phyloP scores from a whole-genome alignment of 2,888 invertebrate species.

The Sialis fuliginosa region DNA sequence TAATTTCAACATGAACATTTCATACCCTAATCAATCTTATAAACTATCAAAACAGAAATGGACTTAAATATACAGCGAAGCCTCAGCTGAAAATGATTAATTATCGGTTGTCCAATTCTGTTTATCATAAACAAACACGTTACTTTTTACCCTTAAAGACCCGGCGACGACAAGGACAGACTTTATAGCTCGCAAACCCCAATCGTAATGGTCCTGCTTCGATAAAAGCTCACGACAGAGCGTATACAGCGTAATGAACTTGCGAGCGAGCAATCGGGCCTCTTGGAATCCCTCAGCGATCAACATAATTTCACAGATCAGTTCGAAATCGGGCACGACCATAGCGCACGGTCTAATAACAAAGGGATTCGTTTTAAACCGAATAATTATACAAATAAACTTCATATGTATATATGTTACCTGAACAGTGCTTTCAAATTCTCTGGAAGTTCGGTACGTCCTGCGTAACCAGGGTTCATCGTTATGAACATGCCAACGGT shows the following conservation, averaged over 20 bases:
- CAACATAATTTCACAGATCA: constrained; percentile 95
- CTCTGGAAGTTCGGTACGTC: constrained; percentile 76
- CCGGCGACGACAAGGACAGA: constrained; percentile 91
- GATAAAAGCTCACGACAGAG: constrained; percentile 79
- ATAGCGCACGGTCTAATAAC: constrained; percentile 75
- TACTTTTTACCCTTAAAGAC: constrained; percentile 50
- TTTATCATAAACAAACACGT: not conserved
- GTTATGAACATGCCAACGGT: constrained; percentile 88
- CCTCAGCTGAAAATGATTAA: too few species aligned
- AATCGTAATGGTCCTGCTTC: constrained; percentile 93
- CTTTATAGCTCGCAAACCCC: constrained; percentile 90
- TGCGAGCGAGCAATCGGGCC: constrained; percentile 73
- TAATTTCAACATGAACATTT: too few species aligned
- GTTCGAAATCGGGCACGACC: constrained; percentile 92
- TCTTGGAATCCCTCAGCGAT: constrained; percentile 92
- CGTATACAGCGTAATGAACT: constrained; percentile 86
- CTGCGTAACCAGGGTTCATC: constrained; percentile 94
- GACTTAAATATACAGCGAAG: too few species aligned
- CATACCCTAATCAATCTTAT: too few species aligned
- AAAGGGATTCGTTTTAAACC: not conserved
- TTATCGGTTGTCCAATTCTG: not conserved
- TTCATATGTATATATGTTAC: constrained; percentile 14
- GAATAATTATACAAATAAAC: not conserved
- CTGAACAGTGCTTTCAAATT: constrained; percentile 52
- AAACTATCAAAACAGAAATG: too few species aligned